Evolutionary conservation across 2,113 vertebrate genomes (phyloP).

Genomic region (Enhydra lutris): DNA sequence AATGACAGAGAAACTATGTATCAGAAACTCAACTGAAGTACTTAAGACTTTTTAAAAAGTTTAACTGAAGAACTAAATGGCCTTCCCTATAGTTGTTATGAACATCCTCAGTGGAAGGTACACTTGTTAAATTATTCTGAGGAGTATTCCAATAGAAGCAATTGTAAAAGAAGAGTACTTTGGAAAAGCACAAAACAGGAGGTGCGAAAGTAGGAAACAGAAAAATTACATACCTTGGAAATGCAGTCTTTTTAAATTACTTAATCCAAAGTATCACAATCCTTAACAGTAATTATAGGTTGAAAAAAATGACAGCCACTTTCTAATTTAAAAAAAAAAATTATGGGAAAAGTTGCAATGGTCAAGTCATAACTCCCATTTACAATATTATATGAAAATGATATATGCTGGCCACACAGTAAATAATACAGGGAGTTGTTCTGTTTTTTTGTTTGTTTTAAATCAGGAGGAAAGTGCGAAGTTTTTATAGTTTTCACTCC

Average conservation of each 20-base stretch:
- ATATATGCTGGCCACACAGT: neutral
- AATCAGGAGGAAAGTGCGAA: neutral
- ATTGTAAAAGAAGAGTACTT: neutral
- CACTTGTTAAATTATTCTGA: neutral
- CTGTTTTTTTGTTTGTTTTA: neutral
- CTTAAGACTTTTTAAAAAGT: neutral
- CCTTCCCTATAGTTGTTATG: neutral
- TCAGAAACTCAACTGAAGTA: neutral
- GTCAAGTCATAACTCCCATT: neutral
- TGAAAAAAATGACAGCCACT: neutral
- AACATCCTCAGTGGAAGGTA: neutral
- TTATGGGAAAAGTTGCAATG: neutral
- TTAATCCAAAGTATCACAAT: neutral
- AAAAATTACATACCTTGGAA: neutral
- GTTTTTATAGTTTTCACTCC: neutral
- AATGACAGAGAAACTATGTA: neutral
- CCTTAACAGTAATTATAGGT: neutral
- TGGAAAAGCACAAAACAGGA: neutral
- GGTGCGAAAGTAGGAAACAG: neutral
- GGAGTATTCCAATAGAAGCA: neutral
- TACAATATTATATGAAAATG: neutral
- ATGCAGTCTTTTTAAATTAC: neutral
- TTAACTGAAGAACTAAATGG: neutral
- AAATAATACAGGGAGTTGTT: neutral
- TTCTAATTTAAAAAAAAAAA: neutral